Base-by-base conservation (phyloP, 2,888 invertebrate species). In the Periphyllus acericola region DNA sequence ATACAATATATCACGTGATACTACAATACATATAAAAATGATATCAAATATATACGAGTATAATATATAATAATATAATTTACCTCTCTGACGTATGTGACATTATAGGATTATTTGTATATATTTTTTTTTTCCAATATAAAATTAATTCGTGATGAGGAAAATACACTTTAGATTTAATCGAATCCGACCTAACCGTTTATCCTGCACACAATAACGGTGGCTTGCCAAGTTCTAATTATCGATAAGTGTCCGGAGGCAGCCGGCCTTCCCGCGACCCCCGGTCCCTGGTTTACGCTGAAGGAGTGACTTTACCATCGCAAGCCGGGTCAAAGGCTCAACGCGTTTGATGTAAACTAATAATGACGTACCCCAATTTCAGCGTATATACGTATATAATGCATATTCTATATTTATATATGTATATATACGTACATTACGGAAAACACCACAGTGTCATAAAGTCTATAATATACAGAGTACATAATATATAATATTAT, bases 281-380 rank as follows among this genome's bases (percentile, higher is more conserved):
- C 14, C 71, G 0, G n/a, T 9, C n/a, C n/a, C 71, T 11, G 68
- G 29, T 3, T 71, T 29, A 32, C 29, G 71, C 32, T 71, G 29
- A 29, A 68, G 29, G 36, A 21, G 74, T 74, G 72, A 40, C 83
- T 32, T 83, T 40, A 75, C 60, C 66, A 83, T 83, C 66, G 40
- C 40, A 29, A n/a, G 46, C 3, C 40, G 75, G 75, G 83, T 83
- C 83, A 66, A 83, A 83, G 75, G 40, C 83, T 36, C 40, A 60
- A 75, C 83, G 75, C 75, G 75, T 83, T 83, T 83, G 83, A 83
- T 75, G 75, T 75, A 66, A 83, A 83, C 83, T 75, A 75, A 83
- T 83, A 83, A 75, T 40, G 75, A 83, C 83, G 29, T 83, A 66
- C 60, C 75, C 83, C 40, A 66, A 83, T 83, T 83, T 75, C 3